Evolutionary conservation across 2,113 vertebrate genomes (phyloP), one percentile per base, ranked within the genome.

Genomic region (Tauraco erythrolophus): DNA sequence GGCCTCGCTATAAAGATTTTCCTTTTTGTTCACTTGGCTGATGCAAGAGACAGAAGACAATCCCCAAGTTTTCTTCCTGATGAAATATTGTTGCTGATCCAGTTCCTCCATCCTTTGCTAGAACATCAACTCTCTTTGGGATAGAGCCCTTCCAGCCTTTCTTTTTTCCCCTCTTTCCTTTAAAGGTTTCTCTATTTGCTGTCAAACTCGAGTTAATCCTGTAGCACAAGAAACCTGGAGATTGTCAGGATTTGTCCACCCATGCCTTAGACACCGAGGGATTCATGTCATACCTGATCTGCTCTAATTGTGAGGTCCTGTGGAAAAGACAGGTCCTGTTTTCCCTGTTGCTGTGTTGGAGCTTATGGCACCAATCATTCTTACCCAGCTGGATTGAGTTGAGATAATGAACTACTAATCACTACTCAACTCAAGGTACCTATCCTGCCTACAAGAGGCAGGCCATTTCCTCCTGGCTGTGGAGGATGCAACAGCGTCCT

Each of bases 231-330:
- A 90, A 58, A 51, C 6, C 0, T 28, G 35, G 65, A 72, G 83
- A 69, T 30, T 46, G 33, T 19, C 19, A n/a, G 15, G 35, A 84
- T 56, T 37, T 46, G 7, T n/a, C 51, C 24, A 27, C 41, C 19
- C 14, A 3, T 1, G 7, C 19, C 24, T 69, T 61, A 58, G 3
- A 65, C 30, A 64, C 1, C 1, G 3, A 4, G 68, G 22, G 39
- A 14, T 76, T 94, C 53, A 8, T 24, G 21, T 37, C 23, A 14
- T 51, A 54, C 35, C 6, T 51, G 24, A 76, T 75, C 23, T 68
- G 48, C 35, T 85, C 19, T 46, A 28, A 10, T 4, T 30, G 22
- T 54, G 28, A 14, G n/a, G 19, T 56, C 28, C 51, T 75, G 5
- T 24, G n/a, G 65, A 68, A 71, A 88, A 69, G 31, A 76, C 13